A percentile compares a stretch with the other conserved stretches of the same genome.
Evolutionary conservation across 2,888 invertebrate species (phyloP).

Genomic region (Sesia bembeciformis): DNA sequence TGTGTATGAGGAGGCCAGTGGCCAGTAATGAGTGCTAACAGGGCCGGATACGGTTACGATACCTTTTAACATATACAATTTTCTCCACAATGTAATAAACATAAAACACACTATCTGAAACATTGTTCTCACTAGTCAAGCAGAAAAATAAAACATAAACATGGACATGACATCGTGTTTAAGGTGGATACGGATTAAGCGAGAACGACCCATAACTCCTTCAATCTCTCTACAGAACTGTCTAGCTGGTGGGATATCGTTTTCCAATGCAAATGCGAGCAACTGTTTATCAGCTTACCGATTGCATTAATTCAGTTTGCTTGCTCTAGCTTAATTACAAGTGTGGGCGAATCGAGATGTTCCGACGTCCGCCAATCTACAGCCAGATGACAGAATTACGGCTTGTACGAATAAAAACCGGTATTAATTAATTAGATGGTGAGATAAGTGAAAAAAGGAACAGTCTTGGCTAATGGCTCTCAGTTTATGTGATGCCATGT

Average conservation of each 20-base stretch:
- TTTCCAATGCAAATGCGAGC: constrained; percentile 54
- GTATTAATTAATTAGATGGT: constrained; percentile 68
- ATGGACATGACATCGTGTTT: no score
- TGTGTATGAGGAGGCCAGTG: no score
- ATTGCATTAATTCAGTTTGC: constrained; percentile 50
- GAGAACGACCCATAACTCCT: neutral
- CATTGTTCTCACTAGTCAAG: no score
- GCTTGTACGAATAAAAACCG: constrained; percentile 53
- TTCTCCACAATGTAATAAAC: no score
- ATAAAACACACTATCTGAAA: no score
- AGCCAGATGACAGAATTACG: constrained; percentile 55
- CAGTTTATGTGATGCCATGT: constrained; percentile 18
- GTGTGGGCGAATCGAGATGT: constrained; percentile 48
- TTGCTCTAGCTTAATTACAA: constrained; percentile 53
- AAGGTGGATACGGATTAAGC: no score
- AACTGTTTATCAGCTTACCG: constrained; percentile 55
- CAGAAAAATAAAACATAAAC: no score
- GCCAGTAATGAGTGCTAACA: no score
- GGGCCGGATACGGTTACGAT: no score
- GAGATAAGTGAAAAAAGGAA: constrained; percentile 49
- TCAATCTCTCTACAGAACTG: neutral
- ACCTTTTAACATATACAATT: no score
- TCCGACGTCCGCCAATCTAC: constrained; percentile 9
- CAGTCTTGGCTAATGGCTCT: constrained; percentile 36
- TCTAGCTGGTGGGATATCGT: neutral